Conservation (phyloP, 1,140 invertebrate species). For the Halyomorpha halys region DNA sequence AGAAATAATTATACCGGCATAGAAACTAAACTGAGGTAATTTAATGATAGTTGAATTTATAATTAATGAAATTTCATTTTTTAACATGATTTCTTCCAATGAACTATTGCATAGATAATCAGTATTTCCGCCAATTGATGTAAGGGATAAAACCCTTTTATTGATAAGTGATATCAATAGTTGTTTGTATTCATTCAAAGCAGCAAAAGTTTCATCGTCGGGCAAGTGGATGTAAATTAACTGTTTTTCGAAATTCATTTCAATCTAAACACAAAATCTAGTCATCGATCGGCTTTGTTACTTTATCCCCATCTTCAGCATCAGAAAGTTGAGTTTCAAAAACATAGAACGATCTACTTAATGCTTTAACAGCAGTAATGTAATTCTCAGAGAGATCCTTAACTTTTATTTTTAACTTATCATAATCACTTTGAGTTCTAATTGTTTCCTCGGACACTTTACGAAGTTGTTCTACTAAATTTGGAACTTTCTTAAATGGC, state of each 20-base stretch:
- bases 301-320: not conserved
- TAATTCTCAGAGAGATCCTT: conserved; percentile 13
- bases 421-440: conserved; percentile 7
- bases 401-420: not conserved
- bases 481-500: conserved; percentile 22
- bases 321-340: conserved; percentile 11
- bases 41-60: not conserved
- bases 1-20: not conserved
- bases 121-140: conserved; percentile 1
- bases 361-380: conserved; percentile 2
- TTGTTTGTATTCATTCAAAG: not conserved
- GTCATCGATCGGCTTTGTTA: not conserved
- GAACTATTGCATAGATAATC: not conserved
- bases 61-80: not conserved
- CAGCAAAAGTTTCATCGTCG: not conserved
- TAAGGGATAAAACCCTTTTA: not conserved
- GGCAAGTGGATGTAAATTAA: not conserved
- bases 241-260: not conserved
- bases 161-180: not conserved
- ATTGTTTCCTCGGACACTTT: conserved; percentile 12
- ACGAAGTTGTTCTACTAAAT: conserved; percentile 19
- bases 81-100: not conserved
- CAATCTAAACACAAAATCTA: no score
- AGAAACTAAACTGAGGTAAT: not conserved
- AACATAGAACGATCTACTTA: conserved; percentile 3